A percentile compares a stretch with the other conserved stretches of the same genome.
These are phyloP conservation scores for Batillaria attramentaria DNA, from an alignment of 1,140 invertebrate genomes.

Conservation along the genomic window DNA sequence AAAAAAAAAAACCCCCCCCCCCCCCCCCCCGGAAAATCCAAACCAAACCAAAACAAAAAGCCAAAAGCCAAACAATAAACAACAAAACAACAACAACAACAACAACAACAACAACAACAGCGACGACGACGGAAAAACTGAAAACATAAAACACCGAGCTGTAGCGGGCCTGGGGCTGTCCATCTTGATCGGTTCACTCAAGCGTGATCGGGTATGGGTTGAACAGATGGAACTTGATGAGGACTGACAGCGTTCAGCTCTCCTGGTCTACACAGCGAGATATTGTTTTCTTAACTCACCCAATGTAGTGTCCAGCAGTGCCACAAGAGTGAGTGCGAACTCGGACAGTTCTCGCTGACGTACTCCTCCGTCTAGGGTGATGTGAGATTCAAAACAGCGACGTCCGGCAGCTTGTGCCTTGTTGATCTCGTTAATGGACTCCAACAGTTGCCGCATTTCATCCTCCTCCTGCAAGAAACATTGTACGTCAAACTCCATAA, in stretches of 20 bases:
- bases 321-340: slow-evolving; percentile 57
- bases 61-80: background rate
- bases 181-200: too few relatives aligned
- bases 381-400: slow-evolving; percentile 57
- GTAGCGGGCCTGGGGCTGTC: too few relatives aligned
- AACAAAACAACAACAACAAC: background rate
- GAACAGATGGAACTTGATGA: too few relatives aligned
- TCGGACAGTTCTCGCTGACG: slow-evolving; percentile 52
- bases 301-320: slow-evolving; percentile 48
- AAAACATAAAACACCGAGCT: too few relatives aligned
- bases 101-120: too few relatives aligned
- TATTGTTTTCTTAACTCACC: too few relatives aligned
- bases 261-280: too few relatives aligned
- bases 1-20: background rate
- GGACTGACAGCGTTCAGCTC: too few relatives aligned
- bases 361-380: slow-evolving; percentile 61
- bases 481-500: background rate
- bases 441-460: slow-evolving; percentile 60
- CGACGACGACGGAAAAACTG: too few relatives aligned
- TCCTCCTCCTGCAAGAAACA: slow-evolving; percentile 40
- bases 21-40: background rate
- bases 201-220: too few relatives aligned
- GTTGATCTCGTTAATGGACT: slow-evolving; percentile 54
- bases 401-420: slow-evolving; percentile 39
- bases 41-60: background rate